These are phyloP conservation scores for Drosophila bipectinata DNA, from an alignment of 1,140 invertebrate genomes.

Conservation along the genomic window DNA sequence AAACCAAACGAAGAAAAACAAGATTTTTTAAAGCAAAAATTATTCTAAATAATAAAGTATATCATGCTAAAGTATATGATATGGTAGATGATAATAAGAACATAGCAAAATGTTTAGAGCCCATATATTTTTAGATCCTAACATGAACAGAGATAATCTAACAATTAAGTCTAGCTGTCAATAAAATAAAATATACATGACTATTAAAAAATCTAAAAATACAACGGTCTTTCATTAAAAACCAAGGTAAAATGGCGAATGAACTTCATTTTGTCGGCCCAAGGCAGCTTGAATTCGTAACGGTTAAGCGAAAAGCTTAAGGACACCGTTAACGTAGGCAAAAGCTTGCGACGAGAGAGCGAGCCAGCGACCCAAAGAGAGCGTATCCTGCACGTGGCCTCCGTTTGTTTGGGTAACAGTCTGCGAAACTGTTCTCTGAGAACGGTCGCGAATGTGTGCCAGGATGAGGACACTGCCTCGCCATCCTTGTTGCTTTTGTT, in stretches of 20 bases:
- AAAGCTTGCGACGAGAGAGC: slow-evolving; percentile 37
- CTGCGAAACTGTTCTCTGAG: slow-evolving; percentile 45
- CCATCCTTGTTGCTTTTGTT: slow-evolving; percentile 16
- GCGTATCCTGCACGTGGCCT: slow-evolving; percentile 30
- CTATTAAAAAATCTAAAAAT: slow-evolving; percentile 16
- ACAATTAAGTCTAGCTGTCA: slow-evolving; percentile 68
- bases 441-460: slow-evolving; percentile 37
- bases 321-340: slow-evolving; percentile 49
- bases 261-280: slow-evolving; percentile 21
- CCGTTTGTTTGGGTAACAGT: slow-evolving; percentile 37
- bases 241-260: slow-evolving; percentile 26
- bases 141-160: slow-evolving; percentile 52
- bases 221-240: slow-evolving; percentile 1
- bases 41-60: slow-evolving; percentile 40
- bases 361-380: not conserved
- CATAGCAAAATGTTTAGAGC: slow-evolving; percentile 58
- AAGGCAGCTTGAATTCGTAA: slow-evolving; percentile 41
- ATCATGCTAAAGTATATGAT: slow-evolving; percentile 43
- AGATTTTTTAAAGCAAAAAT: slow-evolving; percentile 51
- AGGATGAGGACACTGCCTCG: slow-evolving; percentile 12
- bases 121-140: slow-evolving; percentile 74
- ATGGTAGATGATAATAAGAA: slow-evolving; percentile 39
- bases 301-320: slow-evolving; percentile 49
- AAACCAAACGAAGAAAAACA: slow-evolving; percentile 15
- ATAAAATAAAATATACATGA: slow-evolving; percentile 62